Percentiles rank a stretch among this genome's conserved stretches.
Conservation (phyloP, 2,888 invertebrate genomes). For the Lithophane semibrunnea region DNA sequence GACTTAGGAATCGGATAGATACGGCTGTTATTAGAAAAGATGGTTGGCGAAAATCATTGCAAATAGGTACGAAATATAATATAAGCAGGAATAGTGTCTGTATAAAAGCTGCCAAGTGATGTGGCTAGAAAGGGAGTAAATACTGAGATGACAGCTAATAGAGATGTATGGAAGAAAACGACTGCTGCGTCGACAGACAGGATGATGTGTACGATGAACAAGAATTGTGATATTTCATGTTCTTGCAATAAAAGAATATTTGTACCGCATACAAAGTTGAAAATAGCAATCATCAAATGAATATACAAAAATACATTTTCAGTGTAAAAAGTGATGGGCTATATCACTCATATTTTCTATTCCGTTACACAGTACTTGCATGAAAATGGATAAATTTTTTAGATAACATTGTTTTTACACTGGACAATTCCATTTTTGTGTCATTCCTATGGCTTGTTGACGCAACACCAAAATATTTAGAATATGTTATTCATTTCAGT, state of each 20-base stretch:
- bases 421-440: constrained; percentile 28
- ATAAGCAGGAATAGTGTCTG: background rate
- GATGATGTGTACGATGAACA: too few species aligned
- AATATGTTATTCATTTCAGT: constrained; percentile 7
- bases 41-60: background rate
- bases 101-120: background rate
- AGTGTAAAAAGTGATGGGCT: constrained; percentile 15
- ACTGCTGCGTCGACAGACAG: background rate
- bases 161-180: too few species aligned
- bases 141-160: background rate
- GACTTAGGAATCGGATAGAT: constrained; percentile 68
- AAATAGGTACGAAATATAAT: background rate
- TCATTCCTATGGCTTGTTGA: constrained; percentile 34
- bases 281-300: constrained; percentile 14
- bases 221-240: background rate
- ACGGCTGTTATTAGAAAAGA: constrained; percentile 2
- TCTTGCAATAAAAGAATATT: background rate
- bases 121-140: background rate
- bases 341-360: constrained; percentile 47
- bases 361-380: constrained; percentile 30
- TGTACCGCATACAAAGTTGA: too few species aligned
- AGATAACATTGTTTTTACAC: constrained; percentile 38
- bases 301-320: constrained; percentile 22
- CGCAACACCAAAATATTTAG: constrained; percentile 33
- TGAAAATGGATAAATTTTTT: constrained; percentile 34